Conservation (phyloP, 30 jellyfish, hydroid and myxozoan genomes). For the Nemopilema nomurai region DNA sequence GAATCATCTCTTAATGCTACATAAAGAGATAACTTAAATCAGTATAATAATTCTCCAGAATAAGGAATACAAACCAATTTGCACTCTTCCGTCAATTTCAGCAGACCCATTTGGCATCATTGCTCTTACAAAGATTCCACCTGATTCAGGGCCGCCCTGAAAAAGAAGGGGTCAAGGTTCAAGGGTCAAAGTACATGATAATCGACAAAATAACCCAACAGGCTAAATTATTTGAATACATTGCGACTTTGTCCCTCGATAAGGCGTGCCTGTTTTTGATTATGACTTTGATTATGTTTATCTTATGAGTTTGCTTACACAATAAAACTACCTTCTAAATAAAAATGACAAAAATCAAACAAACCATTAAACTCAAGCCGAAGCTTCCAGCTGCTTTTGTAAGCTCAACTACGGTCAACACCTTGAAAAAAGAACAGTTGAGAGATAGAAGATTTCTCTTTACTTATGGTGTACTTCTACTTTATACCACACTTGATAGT, state of each 20-base stretch:
- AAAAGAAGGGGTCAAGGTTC: background rate
- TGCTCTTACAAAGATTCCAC: conserved; percentile 89
- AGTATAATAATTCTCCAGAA: too few relatives aligned
- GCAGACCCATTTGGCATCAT: conserved; percentile 92
- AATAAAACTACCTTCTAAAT: too few relatives aligned
- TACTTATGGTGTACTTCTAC: too few relatives aligned
- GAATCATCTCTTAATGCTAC: too few relatives aligned
- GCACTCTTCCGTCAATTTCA: conserved; percentile 81
- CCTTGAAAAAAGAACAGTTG: conserved; percentile 58
- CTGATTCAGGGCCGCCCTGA: conserved; percentile 96
- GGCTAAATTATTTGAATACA: too few relatives aligned
- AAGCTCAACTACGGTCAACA: conserved; percentile 86
- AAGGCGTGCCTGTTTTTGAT: background rate
- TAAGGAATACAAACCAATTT: conserved; percentile 62
- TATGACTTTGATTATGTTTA: background rate
- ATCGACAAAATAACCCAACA: too few relatives aligned
- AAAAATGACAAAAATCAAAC: too few relatives aligned
- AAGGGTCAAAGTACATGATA: background rate
- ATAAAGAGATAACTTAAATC: too few relatives aligned
- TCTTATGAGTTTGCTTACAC: too few relatives aligned
- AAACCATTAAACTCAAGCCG: conserved; percentile 87
- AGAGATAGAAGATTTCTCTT: too few relatives aligned
- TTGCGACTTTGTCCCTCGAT: too few relatives aligned
- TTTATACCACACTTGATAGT: too few relatives aligned
- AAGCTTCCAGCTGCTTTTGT: conserved; percentile 79